Conservation (phyloP, 2,888 invertebrate species). For the Heliconius erato region DNA sequence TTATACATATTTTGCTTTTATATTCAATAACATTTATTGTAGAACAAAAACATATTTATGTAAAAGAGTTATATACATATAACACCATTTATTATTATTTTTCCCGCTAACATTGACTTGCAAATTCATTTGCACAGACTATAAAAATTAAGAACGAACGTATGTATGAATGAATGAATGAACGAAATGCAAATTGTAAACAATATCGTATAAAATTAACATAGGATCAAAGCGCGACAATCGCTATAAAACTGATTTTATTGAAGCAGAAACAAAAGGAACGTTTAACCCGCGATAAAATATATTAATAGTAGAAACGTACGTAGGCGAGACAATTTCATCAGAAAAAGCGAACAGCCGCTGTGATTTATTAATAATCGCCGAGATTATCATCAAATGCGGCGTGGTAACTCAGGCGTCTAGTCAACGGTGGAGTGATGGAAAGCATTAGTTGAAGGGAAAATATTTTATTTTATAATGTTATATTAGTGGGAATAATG, state of each 20-base stretch:
- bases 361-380: slow-evolving; percentile 78
- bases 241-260: slow-evolving; percentile 71
- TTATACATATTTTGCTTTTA: neutral
- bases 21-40: neutral
- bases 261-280: slow-evolving; percentile 75
- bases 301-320: slow-evolving; percentile 77
- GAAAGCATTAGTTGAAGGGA: slow-evolving; percentile 12
- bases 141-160: slow-evolving; percentile 24
- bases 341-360: slow-evolving; percentile 57
- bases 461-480: slow-evolving; percentile 22
- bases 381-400: slow-evolving; percentile 74
- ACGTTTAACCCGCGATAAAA: slow-evolving; percentile 77
- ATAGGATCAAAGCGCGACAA: slow-evolving; percentile 55
- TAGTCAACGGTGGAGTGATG: slow-evolving; percentile 31
- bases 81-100: neutral
- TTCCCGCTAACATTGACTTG: slow-evolving; percentile 1
- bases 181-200: slow-evolving; percentile 48
- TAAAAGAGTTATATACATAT: no score
- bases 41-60: neutral
- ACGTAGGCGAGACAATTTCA: slow-evolving; percentile 64
- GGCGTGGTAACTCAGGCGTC: slow-evolving; percentile 49
- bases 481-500: neutral
- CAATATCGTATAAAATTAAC: slow-evolving; percentile 49
- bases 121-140: slow-evolving; percentile 35
- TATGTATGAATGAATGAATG: slow-evolving; percentile 36